A percentile compares a stretch with the other conserved stretches of the same genome.
Conservation (phyloP, 2,888 invertebrate genomes). For the Agyllia agylla region DNA sequence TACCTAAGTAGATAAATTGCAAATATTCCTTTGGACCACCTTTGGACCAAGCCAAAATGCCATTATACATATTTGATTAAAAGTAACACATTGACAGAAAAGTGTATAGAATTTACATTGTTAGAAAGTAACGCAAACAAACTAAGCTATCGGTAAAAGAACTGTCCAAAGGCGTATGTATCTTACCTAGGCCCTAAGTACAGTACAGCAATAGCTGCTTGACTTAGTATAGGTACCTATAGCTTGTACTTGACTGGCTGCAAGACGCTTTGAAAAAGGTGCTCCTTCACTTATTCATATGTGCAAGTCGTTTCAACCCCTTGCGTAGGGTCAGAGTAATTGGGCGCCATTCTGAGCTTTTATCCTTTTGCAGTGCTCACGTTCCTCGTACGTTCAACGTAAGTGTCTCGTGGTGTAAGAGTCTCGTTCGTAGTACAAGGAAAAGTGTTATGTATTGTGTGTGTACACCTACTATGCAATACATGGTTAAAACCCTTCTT, state of each 20-base stretch:
- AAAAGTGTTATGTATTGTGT: background rate
- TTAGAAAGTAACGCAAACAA: no score
- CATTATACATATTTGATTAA: no score
- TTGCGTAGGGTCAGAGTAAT: conserved; percentile 39
- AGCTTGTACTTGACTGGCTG: background rate
- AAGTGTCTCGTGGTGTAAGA: background rate
- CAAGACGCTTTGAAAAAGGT: conserved; percentile 11
- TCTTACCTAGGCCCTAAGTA: no score
- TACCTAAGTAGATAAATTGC: no score
- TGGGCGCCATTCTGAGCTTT: conserved; percentile 36
- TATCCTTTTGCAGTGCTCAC: conserved; percentile 39
- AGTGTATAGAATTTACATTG: no score
- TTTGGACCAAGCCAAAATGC: no score
- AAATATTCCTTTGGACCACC: no score
- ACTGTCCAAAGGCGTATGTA: no score
- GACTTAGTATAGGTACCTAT: background rate
- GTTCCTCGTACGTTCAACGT: conserved; percentile 37
- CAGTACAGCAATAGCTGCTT: background rate
- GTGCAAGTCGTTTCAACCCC: conserved; percentile 33
- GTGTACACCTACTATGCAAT: background rate
- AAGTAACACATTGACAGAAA: no score
- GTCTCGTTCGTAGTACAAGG: conserved; percentile 22
- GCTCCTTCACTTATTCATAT: conserved; percentile 36
- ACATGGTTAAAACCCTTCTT: background rate
- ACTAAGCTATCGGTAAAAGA: no score